Evolutionary conservation across 2,888 invertebrate species (phyloP), one percentile per base, ranked within the genome.

Genomic region (Cosmopolites sordidus): DNA sequence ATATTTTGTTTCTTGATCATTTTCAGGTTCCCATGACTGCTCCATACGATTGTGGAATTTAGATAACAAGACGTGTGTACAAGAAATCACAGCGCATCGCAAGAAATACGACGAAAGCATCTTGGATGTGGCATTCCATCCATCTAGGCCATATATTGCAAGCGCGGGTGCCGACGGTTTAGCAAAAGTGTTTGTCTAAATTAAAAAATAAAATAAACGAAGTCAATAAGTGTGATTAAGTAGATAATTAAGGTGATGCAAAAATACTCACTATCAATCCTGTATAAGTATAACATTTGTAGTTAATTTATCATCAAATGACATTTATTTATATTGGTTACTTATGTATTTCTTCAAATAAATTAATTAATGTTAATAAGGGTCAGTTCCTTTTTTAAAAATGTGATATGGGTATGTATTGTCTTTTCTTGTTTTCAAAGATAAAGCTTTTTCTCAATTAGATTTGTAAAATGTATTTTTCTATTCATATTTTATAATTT

Each of bases 61-160:
- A 72, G 96, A 99, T 80, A 95, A 92, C 78, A 95, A 96, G 79
- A 94, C 95, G 57, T 99, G 99, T 81, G 93, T 99, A 67, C 99
- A 99, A 77, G 99, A 99, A 78, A 98, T 99, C 73, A 98, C 98
- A 48, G 96, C 97, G 65, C 99, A 99, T 79, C 88, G 98, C 69
- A 99, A 98, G 79, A 99, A 99, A 80, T 96, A 96, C 79, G 98
- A 99, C 77, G 97, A 98, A 79, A 92, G 96, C 74, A 98, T 99
- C 78, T 86, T 95, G 72, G 95, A 96, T 75, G 99, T 99, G 64
- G 97, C 98, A 69, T 99, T 99, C 84, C 99, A 99, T 80, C 96
- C 98, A 67, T 88, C 95, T 66, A 89, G 95, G 79, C 96, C 97
- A 63, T 95, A 92, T 77, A 97, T 99, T 73, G 99, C 98, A 63